Conservation (phyloP, 2,113 vertebrate genomes). For the Zosterops borbonicus region DNA sequence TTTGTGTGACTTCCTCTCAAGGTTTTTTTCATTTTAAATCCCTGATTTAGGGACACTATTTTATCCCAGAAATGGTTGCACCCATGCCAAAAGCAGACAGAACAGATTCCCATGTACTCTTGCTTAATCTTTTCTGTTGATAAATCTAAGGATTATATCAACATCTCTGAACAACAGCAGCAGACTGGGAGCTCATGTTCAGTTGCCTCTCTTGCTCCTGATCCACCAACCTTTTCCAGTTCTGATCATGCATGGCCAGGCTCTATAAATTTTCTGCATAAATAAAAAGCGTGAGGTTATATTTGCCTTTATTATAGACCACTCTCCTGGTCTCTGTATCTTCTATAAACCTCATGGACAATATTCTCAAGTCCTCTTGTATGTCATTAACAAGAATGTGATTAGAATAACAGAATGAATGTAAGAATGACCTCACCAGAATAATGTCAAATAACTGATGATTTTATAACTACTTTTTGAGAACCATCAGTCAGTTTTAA, state of each 20-base stretch:
- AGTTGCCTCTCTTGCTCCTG: background rate
- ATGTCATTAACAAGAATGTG: background rate
- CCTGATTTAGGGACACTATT: background rate
- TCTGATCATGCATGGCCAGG: background rate
- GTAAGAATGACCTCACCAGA: background rate
- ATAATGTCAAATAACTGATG: background rate
- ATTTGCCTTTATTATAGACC: background rate
- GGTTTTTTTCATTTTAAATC: slow-evolving; percentile 13
- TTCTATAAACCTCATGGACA: background rate
- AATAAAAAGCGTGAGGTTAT: background rate
- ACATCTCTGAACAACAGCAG: slow-evolving; percentile 9
- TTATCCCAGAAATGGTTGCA: slow-evolving; percentile 27
- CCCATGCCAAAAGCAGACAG: slow-evolving; percentile 29
- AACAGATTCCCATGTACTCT: slow-evolving; percentile 12
- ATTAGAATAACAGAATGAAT: background rate
- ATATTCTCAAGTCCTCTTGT: background rate
- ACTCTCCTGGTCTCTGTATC: background rate
- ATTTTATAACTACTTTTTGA: background rate
- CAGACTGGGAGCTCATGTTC: background rate
- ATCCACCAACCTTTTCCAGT: background rate
- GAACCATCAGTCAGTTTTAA: background rate
- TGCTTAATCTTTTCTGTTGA: slow-evolving; percentile 51
- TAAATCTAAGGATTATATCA: slow-evolving; percentile 58
- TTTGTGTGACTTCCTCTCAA: background rate
- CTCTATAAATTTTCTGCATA: background rate